Conservation (phyloP, 1,140 invertebrate species). For the Leptonema lineaticorne region DNA sequence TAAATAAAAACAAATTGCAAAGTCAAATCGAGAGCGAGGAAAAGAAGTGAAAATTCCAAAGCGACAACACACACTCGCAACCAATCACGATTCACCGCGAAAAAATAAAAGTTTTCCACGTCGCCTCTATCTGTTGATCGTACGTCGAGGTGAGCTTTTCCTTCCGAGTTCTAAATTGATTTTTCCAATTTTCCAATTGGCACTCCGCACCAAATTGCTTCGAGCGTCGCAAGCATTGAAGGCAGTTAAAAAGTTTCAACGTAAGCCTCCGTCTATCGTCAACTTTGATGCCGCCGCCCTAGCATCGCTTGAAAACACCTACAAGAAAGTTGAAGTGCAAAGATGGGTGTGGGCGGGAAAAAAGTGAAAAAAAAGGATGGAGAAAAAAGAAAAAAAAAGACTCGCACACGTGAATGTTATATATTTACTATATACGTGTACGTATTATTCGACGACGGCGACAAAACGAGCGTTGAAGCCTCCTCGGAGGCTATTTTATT, state of each 20-base stretch:
- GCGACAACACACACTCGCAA: neutral
- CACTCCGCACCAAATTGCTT: slow-evolving; percentile 35
- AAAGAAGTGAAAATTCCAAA: neutral
- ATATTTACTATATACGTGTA: neutral
- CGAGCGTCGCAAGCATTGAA: slow-evolving; percentile 34
- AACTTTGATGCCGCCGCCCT: neutral
- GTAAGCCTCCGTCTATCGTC: neutral
- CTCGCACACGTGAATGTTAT: too few species aligned
- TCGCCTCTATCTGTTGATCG: slow-evolving; percentile 27
- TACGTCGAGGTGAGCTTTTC: slow-evolving; percentile 7
- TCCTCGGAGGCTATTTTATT: neutral
- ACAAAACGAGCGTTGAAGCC: neutral
- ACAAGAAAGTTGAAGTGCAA: too few species aligned
- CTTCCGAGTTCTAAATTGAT: slow-evolving; percentile 36
- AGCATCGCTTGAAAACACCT: neutral
- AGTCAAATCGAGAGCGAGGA: too few species aligned
- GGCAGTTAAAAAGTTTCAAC: slow-evolving; percentile 35
- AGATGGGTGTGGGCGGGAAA: too few species aligned
- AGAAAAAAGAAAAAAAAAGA: too few species aligned
- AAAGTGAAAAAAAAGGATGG: too few species aligned
- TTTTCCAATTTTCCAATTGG: slow-evolving; percentile 40
- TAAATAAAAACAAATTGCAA: too few species aligned
- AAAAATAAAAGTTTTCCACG: slow-evolving; percentile 20
- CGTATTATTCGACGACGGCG: neutral
- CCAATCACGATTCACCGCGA: slow-evolving; percentile 5